Evolutionary conservation across 2,113 vertebrate species (phyloP).

Genomic region (Synodontis membranacea): DNA sequence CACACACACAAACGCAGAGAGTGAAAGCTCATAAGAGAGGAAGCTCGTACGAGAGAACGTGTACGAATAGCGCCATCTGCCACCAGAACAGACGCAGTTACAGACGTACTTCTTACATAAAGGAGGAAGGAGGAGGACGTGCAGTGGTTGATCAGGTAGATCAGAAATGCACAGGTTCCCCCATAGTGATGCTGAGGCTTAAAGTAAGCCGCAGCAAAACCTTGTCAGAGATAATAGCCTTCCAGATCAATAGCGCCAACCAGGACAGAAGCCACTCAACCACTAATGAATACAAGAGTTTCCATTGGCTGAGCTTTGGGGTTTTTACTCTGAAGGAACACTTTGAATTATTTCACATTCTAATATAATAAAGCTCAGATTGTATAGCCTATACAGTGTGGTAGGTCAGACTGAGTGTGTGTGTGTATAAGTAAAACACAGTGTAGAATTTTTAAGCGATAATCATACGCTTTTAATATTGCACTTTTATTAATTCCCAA

Average conservation of each 20-base stretch:
- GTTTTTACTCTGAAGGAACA: constrained; percentile 6
- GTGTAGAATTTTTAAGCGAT: neutral
- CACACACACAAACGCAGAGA: neutral
- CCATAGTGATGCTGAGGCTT: constrained; percentile 57
- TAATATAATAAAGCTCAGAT: constrained; percentile 15
- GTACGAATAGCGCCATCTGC: constrained; percentile 69
- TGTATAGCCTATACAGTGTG: neutral
- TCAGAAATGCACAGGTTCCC: neutral
- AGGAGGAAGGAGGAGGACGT: constrained; percentile 20
- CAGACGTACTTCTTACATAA: neutral
- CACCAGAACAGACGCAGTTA: constrained; percentile 33
- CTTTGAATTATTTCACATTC: constrained; percentile 9
- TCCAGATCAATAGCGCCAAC: constrained; percentile 72
- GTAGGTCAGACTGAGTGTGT: neutral
- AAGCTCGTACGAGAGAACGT: too few relatives aligned
- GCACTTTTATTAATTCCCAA: neutral
- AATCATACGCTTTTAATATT: neutral
- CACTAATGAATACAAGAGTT: constrained; percentile 74
- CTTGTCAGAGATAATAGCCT: constrained; percentile 62
- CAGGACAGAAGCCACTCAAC: constrained; percentile 67
- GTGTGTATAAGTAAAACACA: neutral
- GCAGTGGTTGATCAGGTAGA: constrained; percentile 10
- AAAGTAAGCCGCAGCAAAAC: constrained; percentile 59
- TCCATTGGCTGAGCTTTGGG: constrained; percentile 4
- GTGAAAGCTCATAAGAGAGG: constrained; percentile 21